Evolutionary conservation across 2,797 vertebrate genomes (phyloP).

Genomic region (Xiphorhynchus erythropygius): DNA sequence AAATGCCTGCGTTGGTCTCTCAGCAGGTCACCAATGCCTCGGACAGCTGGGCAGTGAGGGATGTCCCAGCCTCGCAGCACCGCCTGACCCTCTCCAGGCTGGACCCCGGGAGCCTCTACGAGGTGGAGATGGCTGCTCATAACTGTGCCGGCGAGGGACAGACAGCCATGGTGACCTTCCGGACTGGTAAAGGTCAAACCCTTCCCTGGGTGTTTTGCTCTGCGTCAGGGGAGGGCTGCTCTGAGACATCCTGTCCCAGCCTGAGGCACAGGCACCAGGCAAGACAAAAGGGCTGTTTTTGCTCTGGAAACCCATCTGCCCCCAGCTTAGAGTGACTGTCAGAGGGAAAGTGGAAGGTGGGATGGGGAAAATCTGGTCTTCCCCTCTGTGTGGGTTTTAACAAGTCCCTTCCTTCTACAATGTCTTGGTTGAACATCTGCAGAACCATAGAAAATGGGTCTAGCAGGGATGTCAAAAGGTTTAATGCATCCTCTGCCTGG

Average conservation of each 20-base stretch:
- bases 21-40: constrained; percentile 85
- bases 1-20: neutral
- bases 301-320: neutral
- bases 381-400: neutral
- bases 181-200: constrained; percentile 84
- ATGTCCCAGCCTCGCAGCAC: constrained; percentile 86
- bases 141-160: constrained; percentile 94
- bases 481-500: neutral
- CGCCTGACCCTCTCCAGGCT: constrained; percentile 88
- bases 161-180: constrained; percentile 98
- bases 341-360: neutral
- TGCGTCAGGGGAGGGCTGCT: no score
- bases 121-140: constrained; percentile 94
- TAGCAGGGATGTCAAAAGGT: neutral
- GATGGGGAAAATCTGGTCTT: neutral
- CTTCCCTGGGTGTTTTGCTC: neutral
- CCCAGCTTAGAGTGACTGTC: neutral
- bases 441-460: neutral
- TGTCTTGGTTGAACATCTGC: neutral
- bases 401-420: neutral
- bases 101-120: constrained; percentile 92
- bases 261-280: neutral
- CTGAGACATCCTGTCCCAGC: neutral
- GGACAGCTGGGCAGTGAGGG: constrained; percentile 84
- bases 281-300: neutral